A percentile compares a stretch with the other conserved stretches of the same genome.
Evolutionary conservation across 35 echinoderm and acorn worm genomes (phyloP).

Genomic region (Ophiothrix spiculata): DNA sequence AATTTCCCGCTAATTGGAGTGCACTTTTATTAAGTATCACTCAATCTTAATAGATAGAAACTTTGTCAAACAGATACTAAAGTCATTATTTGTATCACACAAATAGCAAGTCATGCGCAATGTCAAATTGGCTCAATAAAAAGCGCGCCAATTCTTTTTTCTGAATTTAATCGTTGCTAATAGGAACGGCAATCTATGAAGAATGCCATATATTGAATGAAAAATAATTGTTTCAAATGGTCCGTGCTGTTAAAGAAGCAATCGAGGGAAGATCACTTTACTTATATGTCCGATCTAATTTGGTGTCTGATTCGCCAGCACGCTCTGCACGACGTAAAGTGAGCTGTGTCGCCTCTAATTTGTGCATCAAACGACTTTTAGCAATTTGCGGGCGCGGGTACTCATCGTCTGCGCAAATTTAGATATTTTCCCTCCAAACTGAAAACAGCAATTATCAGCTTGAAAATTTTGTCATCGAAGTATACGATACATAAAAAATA

Average conservation of each 20-base stretch:
- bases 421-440: no score
- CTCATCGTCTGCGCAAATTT: no score
- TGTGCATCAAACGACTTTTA: background rate
- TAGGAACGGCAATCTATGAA: background rate
- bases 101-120: background rate
- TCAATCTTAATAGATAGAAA: background rate
- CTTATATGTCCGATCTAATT: background rate
- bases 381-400: background rate
- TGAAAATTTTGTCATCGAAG: no score
- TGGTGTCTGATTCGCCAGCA: background rate
- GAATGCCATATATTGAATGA: background rate
- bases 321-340: background rate
- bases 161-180: background rate
- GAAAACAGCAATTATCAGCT: no score
- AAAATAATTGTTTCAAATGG: constrained; percentile 11
- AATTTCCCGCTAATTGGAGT: background rate
- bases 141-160: background rate
- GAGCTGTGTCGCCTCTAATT: background rate
- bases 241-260: background rate
- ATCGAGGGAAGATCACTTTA: background rate
- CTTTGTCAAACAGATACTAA: background rate
- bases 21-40: background rate
- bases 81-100: background rate
- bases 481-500: no score
- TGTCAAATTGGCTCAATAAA: background rate